These are phyloP conservation scores for Dynastes grantii DNA, from an alignment of 2,888 invertebrate species.

Conservation along the genomic window DNA sequence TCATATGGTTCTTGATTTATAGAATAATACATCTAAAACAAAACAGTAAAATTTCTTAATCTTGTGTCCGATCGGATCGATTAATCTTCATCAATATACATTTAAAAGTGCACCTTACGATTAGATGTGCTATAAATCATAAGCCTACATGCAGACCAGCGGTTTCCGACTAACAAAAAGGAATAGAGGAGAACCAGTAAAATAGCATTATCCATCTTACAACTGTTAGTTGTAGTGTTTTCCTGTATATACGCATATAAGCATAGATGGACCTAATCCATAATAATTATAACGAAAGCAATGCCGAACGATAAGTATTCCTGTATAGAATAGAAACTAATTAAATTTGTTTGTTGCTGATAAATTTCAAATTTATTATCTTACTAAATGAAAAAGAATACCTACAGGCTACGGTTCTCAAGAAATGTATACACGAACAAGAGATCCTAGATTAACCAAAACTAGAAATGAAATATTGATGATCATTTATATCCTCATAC, in stretches of 20 bases:
- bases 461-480: conserved; percentile 9
- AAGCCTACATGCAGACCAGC: conserved; percentile 34
- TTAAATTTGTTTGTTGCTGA: conserved; percentile 44
- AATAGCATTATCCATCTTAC: conserved; percentile 43
- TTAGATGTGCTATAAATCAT: conserved; percentile 51
- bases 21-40: conserved; percentile 47
- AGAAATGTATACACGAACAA: conserved; percentile 13
- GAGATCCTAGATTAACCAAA: conserved; percentile 9
- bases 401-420: conserved; percentile 1
- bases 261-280: conserved; percentile 7
- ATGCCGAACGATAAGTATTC: conserved; percentile 19
- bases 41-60: conserved; percentile 53
- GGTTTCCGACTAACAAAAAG: conserved; percentile 43
- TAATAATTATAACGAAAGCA: conserved; percentile 31
- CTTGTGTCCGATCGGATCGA: conserved; percentile 49
- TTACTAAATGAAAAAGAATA: conserved; percentile 23
- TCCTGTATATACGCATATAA: conserved; percentile 15
- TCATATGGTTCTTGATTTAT: conserved; percentile 44
- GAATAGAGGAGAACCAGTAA: conserved; percentile 31
- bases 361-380: conserved; percentile 43
- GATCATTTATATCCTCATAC: background rate
- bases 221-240: conserved; percentile 36
- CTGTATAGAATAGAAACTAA: conserved; percentile 39
- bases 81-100: conserved; percentile 54
- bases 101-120: conserved; percentile 51